Base-by-base conservation (phyloP, 2,113 vertebrate species). In the Cardinalis cardinalis region DNA sequence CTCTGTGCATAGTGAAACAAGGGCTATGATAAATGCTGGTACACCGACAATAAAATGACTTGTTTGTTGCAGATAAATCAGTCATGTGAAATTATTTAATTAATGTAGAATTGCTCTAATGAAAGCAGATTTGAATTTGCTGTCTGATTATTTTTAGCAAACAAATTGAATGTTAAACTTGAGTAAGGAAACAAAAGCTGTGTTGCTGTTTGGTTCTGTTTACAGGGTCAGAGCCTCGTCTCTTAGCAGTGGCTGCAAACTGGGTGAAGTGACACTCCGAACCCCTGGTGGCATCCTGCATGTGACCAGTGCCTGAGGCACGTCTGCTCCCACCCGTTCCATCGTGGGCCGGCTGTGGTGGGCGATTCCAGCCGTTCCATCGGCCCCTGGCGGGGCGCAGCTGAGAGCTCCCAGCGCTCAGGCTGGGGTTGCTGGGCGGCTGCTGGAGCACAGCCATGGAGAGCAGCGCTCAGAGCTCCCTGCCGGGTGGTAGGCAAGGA, bases 81-180 rank as follows among this genome's bases (percentile, higher is more conserved):
- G 71, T 90, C 87, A 74, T 60, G 40, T 91, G 75, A 95, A 92
- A 89, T 93, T 8, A 87, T 94, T 82, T 90, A 76, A 93, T 95
- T 90, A 91, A 93, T 0, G 20, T 83, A 85, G 87, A 95, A 92
- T 90, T 89, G 74, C 70, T 93, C 63, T 87, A 84, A 94, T 89
- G 70, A 94, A 90, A 92, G 81, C 81, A 93, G 68, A 87, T 91
- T 85, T 89, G 31, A 92, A 93, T 93, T 95, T 87, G 60, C 84
- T 80, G 6, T 64, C 63, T 74, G 84, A 85, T 87, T 93, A 83
- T 95, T 91, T 85, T 88, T 84, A 87, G 81, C 81, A 63, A 87
- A 87, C 64, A 87, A 90, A 92, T 9, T 46, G 36, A 87, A 94
- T 28, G 56, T 64, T 92, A 63, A 85, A 85, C 78, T 66, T 60